Percentiles rank a stretch among this genome's conserved stretches.
Evolutionary conservation across 2,113 vertebrate genomes (phyloP).

Genomic region (Oxyruncus cristatus): DNA sequence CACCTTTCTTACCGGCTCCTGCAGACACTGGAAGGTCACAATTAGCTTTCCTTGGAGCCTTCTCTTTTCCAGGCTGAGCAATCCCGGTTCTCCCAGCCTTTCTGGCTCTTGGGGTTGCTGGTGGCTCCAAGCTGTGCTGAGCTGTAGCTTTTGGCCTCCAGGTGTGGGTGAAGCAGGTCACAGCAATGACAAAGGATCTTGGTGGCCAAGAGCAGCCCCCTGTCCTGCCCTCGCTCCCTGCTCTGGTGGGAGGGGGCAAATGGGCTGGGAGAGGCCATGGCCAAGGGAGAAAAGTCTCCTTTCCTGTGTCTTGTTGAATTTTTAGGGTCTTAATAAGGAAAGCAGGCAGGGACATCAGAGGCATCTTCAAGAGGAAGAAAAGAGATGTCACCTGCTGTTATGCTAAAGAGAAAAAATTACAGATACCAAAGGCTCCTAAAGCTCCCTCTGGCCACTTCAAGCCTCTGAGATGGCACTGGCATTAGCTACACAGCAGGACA

Average conservation of each 20-base stretch:
- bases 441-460: neutral
- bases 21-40: neutral
- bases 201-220: neutral
- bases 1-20: neutral
- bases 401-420: neutral
- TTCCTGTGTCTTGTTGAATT: neutral
- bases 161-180: neutral
- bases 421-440: neutral
- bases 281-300: neutral
- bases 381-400: neutral
- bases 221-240: fast-evolving
- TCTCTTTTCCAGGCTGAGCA: neutral
- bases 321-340: neutral
- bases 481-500: neutral
- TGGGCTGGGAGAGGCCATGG: neutral
- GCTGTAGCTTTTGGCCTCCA: neutral
- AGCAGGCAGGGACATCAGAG: neutral
- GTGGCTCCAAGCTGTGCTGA: neutral
- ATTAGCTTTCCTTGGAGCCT: neutral
- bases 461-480: neutral
- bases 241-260: neutral
- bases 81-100: neutral
- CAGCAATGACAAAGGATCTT: neutral
- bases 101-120: neutral
- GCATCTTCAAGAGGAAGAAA: neutral